Evolutionary conservation across 2,888 invertebrate species (phyloP).

Genomic region (Pseudococcus longispinus): DNA sequence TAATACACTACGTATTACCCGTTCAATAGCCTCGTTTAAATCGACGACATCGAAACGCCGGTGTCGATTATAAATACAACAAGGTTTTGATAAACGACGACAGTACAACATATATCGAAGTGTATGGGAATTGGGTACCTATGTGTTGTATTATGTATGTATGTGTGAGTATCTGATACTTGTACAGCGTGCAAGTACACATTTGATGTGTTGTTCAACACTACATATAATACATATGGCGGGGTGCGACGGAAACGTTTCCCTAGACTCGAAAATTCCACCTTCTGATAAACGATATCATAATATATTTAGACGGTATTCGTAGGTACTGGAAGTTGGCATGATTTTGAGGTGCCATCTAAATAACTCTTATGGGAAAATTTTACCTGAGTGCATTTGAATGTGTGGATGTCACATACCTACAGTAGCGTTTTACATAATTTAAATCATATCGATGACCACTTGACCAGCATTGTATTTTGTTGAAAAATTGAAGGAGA

Average conservation of each 20-base stretch:
- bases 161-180: neutral
- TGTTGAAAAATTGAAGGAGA: no score
- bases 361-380: no score
- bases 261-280: neutral
- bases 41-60: neutral
- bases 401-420: no score
- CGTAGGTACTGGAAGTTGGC: neutral
- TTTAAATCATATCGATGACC: no score
- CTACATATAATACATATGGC: neutral
- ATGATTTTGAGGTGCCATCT: neutral
- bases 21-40: neutral
- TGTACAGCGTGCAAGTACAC: neutral
- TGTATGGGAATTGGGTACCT: neutral
- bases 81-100: neutral
- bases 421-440: no score
- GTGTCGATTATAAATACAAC: neutral
- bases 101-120: neutral
- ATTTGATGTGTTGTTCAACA: neutral
- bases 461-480: no score
- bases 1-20: neutral
- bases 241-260: neutral
- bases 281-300: neutral
- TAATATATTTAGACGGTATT: neutral
- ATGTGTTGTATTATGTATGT: neutral
- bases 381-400: no score